phyloP scores from a whole-genome alignment of 2,888 invertebrate species.

The Meta bourneti region DNA sequence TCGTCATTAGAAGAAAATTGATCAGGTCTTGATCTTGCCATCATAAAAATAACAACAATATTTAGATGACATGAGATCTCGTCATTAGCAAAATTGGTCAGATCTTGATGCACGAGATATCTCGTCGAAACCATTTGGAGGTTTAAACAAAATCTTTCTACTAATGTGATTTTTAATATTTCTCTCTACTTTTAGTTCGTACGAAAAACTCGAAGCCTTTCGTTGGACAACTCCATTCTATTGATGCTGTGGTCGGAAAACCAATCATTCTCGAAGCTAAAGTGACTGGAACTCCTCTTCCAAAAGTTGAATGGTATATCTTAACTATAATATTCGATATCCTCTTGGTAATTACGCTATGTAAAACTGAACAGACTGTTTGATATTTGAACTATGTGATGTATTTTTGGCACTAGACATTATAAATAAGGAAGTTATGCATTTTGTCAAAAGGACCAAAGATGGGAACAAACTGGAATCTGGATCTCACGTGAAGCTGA shows the following conservation, averaged over 20 bases:
- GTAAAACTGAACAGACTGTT: not conserved
- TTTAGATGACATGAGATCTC: too few species aligned
- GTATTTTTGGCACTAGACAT: not conserved
- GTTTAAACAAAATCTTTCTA: too few species aligned
- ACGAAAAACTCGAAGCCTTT: slow-evolving; percentile 65
- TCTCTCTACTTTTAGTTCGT: slow-evolving; percentile 5
- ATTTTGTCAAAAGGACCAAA: slow-evolving; percentile 81
- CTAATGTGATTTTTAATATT: too few species aligned
- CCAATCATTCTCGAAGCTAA: slow-evolving; percentile 83
- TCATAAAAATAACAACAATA: too few species aligned
- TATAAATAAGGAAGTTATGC: not conserved
- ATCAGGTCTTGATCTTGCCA: too few species aligned
- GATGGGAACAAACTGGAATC: slow-evolving; percentile 88
- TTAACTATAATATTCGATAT: not conserved
- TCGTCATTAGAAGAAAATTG: too few species aligned
- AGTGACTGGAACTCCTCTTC: slow-evolving; percentile 89
- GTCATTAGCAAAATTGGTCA: too few species aligned
- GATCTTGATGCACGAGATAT: too few species aligned
- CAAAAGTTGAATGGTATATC: slow-evolving; percentile 83
- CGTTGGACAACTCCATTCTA: slow-evolving; percentile 78
- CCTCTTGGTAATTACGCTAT: not conserved
- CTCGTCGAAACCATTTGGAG: too few species aligned
- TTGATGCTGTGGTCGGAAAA: slow-evolving; percentile 88
- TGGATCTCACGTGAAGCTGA: slow-evolving; percentile 83
- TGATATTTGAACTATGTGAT: not conserved